Base-by-base conservation (phyloP, 2,113 vertebrate species). In the Sakesphorus luctuosus region DNA sequence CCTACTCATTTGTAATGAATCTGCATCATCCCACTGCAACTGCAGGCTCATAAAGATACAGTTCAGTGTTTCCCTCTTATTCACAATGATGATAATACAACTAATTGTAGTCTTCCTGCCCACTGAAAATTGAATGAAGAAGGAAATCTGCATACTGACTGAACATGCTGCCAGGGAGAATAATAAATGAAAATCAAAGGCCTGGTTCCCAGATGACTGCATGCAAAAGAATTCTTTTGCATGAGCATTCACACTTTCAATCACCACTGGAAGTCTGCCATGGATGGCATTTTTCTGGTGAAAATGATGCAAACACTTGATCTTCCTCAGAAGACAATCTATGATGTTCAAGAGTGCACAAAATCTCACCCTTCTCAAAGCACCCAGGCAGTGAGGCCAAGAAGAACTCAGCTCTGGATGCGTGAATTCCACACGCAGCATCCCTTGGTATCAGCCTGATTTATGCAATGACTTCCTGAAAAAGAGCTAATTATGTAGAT, bases 141-240 rank as follows among this genome's bases (percentile, higher is more conserved):
- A 84, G 79, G 83, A 84, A 93, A 94, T 96, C 93, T 95, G 76
- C 93, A 94, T 88, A 94, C 82, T 46, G 90, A 90, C 92, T 96
- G 95, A 93, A 92, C 83, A 95, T 25, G 52, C 63, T 94, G 92
- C 94, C 85, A 94, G 93, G 76, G 83, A 96, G 85, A 92, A 96
- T 88, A 96, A 93, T 87, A 96, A 93, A 93, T 75, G 88, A 85
- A 94, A 97, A 96, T 95, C 94, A 94, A 96, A 96, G 73, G 61
- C 93, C 65, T 0, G 0, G 65, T 17, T 96, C 94, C 90, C 95
- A 86, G 83, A 95, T 88, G 95, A 95, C 62, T 94, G 49, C 13
- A 59, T 56, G 95, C 85, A 92, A 84, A 96, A 68, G 79, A 84
- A 88, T 61, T 36, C 17, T 72, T 90, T 90, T 94, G 90, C 83